phyloP scores from a whole-genome alignment of 2,888 invertebrate species.

The Tanypteryx hageni region DNA sequence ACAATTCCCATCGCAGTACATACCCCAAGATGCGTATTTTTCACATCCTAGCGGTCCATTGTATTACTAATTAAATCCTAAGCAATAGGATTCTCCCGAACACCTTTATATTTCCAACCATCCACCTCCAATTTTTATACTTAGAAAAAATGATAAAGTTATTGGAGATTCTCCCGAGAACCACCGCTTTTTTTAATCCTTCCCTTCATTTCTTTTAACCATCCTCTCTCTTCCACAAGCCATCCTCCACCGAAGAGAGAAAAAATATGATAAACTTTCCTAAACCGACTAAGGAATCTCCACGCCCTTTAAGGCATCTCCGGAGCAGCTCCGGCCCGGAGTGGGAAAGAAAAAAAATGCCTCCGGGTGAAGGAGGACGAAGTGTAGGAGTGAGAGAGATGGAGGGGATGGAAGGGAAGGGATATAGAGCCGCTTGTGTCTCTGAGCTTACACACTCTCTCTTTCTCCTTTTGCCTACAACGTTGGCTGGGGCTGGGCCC shows the following conservation, averaged over 20 bases:
- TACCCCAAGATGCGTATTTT: too few relatives aligned
- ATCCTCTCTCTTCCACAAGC: not conserved
- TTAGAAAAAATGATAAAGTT: too few relatives aligned
- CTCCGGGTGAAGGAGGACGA: not conserved
- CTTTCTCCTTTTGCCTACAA: not conserved
- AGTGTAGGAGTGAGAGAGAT: not conserved
- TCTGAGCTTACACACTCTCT: not conserved
- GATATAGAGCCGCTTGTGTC: conserved; percentile 26
- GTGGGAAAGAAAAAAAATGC: not conserved
- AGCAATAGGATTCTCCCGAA: not conserved
- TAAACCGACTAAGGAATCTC: not conserved
- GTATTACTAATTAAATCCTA: not conserved
- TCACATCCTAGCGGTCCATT: not conserved
- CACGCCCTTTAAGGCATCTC: conserved; percentile 16
- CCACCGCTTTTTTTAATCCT: not conserved
- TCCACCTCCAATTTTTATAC: not conserved
- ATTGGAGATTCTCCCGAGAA: not conserved
- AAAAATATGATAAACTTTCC: not conserved
- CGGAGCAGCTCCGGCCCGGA: not conserved
- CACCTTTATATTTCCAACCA: not conserved
- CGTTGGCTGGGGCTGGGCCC: conserved; percentile 46
- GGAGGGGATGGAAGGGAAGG: not conserved
- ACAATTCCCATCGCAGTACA: too few relatives aligned
- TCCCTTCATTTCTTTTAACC: too few relatives aligned
- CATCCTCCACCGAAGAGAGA: not conserved